Evolutionary conservation across 2,797 vertebrate species (phyloP).

Genomic region (Harpagifer antarcticus): DNA sequence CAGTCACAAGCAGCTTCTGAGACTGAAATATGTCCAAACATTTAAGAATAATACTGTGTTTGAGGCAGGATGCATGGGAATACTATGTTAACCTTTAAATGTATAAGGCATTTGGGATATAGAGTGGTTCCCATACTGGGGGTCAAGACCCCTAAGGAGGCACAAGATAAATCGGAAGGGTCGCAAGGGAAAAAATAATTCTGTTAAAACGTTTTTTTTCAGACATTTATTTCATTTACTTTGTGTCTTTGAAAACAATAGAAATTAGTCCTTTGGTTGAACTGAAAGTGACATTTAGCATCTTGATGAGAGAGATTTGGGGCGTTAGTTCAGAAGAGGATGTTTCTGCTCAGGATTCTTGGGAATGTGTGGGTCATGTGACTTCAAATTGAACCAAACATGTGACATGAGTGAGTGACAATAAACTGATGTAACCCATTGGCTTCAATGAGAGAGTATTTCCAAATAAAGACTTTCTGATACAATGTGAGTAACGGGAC

Average conservation of each 20-base stretch:
- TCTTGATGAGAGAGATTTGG: too few species aligned
- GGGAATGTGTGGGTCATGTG: neutral
- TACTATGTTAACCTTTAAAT: neutral
- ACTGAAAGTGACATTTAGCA: too few species aligned
- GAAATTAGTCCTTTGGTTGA: too few species aligned
- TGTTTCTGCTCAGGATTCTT: too few species aligned
- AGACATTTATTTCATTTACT: neutral
- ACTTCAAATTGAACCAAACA: neutral
- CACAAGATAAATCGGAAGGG: neutral
- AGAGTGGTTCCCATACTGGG: neutral
- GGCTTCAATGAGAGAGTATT: neutral
- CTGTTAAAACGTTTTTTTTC: neutral
- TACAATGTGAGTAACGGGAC: neutral
- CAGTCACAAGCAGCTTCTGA: conserved; percentile 13
- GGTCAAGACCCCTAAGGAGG: neutral
- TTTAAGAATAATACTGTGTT: neutral
- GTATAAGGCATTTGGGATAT: neutral
- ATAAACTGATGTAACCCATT: neutral
- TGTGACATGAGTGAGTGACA: neutral
- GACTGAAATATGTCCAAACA: neutral
- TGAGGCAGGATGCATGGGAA: neutral
- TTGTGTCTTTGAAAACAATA: neutral
- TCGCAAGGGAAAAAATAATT: neutral
- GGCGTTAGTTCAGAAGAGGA: too few species aligned
- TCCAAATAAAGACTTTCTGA: neutral